phyloP scores from a whole-genome alignment of 53 echinoderm and acorn worm species.

The Apostichopus leukothele region DNA sequence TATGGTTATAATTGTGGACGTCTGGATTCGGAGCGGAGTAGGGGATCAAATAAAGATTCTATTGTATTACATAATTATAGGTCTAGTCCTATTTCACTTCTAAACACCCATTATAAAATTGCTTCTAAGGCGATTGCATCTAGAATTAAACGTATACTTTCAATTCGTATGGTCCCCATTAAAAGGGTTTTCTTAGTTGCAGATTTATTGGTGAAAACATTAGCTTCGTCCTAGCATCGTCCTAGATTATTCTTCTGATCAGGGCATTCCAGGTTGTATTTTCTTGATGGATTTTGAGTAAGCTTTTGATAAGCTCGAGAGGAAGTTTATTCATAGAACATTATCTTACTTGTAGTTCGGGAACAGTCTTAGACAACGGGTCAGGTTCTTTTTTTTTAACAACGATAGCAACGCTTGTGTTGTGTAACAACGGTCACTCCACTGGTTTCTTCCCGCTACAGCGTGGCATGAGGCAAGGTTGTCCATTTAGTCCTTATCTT shows the following conservation, averaged over 20 bases:
- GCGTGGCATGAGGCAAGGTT: neutral
- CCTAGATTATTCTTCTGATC: constrained; percentile 22
- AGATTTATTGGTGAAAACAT: constrained; percentile 45
- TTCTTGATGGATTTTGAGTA: constrained; percentile 53
- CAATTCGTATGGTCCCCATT: neutral
- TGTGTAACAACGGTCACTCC: constrained; percentile 12
- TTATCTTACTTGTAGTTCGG: constrained; percentile 33
- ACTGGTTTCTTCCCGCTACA: constrained; percentile 13
- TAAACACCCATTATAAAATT: neutral
- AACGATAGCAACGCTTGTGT: neutral
- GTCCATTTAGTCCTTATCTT: neutral
- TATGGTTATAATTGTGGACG: too few species aligned
- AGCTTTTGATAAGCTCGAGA: constrained; percentile 50
- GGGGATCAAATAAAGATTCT: too few species aligned
- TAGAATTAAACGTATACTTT: neutral
- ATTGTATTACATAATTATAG: too few species aligned
- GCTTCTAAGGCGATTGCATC: neutral
- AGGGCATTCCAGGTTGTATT: constrained; percentile 32
- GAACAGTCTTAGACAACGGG: neutral
- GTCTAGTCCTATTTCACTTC: too few species aligned
- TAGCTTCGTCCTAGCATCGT: constrained; percentile 24
- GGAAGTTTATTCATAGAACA: constrained; percentile 29
- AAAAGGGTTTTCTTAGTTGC: constrained; percentile 9
- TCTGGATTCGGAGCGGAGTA: too few species aligned
- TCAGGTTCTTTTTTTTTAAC: neutral